Evolutionary conservation across 2,113 vertebrate species (phyloP).

Genomic region (Pterocles gutturalis): DNA sequence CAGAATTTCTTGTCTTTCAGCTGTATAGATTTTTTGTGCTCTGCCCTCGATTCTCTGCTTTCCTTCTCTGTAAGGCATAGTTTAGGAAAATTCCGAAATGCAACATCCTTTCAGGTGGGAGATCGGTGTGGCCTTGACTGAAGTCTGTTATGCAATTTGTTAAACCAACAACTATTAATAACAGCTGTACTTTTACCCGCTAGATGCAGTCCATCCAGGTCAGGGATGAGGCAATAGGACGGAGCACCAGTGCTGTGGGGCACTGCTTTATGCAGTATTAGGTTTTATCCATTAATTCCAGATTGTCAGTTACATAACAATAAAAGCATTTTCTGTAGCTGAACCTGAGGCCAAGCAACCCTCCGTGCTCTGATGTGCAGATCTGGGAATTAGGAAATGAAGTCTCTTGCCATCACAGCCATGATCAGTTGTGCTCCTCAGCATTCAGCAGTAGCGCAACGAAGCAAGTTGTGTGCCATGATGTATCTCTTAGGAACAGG

Average conservation of each 20-base stretch:
- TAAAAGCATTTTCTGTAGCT: not conserved
- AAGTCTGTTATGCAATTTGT: not conserved
- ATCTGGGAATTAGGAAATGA: not conserved
- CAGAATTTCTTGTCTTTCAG: not conserved
- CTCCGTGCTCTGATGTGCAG: not conserved
- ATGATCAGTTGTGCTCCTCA: not conserved
- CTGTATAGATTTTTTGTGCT: not conserved
- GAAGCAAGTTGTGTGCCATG: rapidly evolving
- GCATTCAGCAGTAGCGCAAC: rapidly evolving
- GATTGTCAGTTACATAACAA: not conserved
- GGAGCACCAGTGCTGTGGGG: not conserved
- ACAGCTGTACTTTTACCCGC: not conserved
- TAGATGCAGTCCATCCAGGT: not conserved
- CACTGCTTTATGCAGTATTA: not conserved
- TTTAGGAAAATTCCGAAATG: not conserved
- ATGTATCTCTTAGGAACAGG: not conserved
- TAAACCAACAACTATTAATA: slow-evolving; percentile 23
- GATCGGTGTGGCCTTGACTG: slow-evolving; percentile 1
- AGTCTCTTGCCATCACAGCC: not conserved
- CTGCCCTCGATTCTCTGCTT: not conserved
- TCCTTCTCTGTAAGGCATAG: not conserved
- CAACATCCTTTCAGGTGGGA: not conserved
- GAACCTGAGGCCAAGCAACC: not conserved
- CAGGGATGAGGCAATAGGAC: not conserved
- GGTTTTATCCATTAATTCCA: not conserved